Evolutionary conservation across 2,888 invertebrate species (phyloP).

Genomic region (Ornithoptera alexandrae): DNA sequence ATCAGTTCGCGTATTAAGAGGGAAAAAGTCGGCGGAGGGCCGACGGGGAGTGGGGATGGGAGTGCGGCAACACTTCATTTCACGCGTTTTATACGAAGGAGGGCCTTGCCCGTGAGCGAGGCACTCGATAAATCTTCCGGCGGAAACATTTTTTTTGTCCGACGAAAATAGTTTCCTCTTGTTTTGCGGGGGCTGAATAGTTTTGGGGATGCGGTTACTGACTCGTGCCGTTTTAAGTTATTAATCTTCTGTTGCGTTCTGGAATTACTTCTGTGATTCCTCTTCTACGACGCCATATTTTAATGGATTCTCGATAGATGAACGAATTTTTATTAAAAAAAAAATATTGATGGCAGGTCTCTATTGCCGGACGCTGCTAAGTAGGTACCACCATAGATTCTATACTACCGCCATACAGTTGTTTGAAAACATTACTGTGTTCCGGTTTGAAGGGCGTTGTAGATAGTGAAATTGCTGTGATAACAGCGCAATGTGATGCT

Average conservation of each 20-base stretch:
- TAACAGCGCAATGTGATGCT: neutral
- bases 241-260: slow-evolving; percentile 19
- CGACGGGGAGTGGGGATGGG: too few relatives aligned
- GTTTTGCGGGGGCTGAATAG: slow-evolving; percentile 54
- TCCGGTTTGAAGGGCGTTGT: neutral
- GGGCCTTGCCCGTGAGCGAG: slow-evolving; percentile 55
- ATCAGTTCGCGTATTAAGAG: slow-evolving; percentile 50
- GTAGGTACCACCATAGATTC: too few relatives aligned
- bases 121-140: slow-evolving; percentile 69
- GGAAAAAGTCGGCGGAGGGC: slow-evolving; percentile 38
- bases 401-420: too few relatives aligned
- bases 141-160: slow-evolving; percentile 75
- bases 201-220: slow-evolving; percentile 42
- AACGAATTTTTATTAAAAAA: neutral
- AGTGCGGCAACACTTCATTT: slow-evolving; percentile 72
- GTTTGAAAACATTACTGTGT: too few relatives aligned
- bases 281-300: slow-evolving; percentile 1
- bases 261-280: slow-evolving; percentile 13
- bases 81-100: slow-evolving; percentile 71
- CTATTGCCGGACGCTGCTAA: too few relatives aligned
- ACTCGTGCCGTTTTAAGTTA: slow-evolving; percentile 22
- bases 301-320: neutral
- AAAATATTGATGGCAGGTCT: neutral
- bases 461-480: neutral
- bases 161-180: slow-evolving; percentile 77